Percentiles rank a stretch among this genome's conserved stretches.
Conservation (phyloP, 2,888 invertebrate genomes). For the Orchesellides sinensis region DNA sequence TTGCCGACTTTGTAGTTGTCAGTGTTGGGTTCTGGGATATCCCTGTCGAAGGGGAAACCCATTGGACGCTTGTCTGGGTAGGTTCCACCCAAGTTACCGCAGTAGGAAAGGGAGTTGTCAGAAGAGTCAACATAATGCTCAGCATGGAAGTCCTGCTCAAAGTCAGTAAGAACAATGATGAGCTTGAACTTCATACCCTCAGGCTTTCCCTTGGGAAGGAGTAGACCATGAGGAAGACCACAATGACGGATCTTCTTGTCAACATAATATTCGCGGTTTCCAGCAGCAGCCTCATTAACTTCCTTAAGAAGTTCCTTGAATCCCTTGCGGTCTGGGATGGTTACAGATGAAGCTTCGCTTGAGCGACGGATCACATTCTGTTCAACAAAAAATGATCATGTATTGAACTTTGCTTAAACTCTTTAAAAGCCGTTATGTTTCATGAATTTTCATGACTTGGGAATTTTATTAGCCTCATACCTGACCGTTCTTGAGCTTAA, state of each 20-base stretch:
- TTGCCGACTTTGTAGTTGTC: constrained; percentile 75
- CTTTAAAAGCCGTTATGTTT: no score
- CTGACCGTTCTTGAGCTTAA: constrained; percentile 61
- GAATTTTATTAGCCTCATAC: constrained; percentile 9
- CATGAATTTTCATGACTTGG: neutral
- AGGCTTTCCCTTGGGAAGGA: constrained; percentile 84
- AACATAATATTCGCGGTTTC: constrained; percentile 66
- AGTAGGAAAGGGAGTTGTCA: constrained; percentile 79
- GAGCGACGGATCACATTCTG: constrained; percentile 73
- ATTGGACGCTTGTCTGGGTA: constrained; percentile 82
- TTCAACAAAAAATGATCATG: neutral
- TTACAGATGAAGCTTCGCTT: constrained; percentile 74
- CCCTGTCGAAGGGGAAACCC: constrained; percentile 87
- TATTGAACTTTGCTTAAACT: neutral
- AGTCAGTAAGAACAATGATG: constrained; percentile 80
- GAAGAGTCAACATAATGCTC: constrained; percentile 79
- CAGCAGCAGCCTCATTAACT: constrained; percentile 70
- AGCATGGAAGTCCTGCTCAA: constrained; percentile 78
- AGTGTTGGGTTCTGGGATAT: constrained; percentile 78
- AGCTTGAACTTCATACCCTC: constrained; percentile 83
- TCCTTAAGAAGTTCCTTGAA: constrained; percentile 72
- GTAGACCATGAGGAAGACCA: constrained; percentile 84
- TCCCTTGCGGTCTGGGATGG: constrained; percentile 74
- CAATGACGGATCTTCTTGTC: constrained; percentile 79
- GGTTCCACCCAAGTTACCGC: constrained; percentile 78